phyloP scores from a whole-genome alignment of 2,113 vertebrate species.

The Colinus virginianus region DNA sequence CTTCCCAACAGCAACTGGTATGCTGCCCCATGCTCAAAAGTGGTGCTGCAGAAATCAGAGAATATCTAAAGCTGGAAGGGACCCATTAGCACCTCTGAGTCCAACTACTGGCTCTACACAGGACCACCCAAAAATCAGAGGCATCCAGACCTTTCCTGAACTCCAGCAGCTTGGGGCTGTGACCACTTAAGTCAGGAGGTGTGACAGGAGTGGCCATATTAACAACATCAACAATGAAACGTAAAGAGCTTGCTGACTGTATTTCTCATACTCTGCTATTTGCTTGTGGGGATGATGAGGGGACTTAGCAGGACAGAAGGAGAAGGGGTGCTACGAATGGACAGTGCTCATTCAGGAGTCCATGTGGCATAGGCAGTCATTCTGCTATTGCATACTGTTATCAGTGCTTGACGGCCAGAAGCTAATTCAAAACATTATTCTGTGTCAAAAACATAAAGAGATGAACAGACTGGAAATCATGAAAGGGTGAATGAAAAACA shows the following conservation, averaged over 20 bases:
- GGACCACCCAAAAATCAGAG: no score
- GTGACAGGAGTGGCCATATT: background rate
- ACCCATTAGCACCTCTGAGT: no score
- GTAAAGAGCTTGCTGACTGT: background rate
- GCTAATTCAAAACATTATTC: background rate
- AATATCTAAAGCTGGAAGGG: no score
- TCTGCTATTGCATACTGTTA: background rate
- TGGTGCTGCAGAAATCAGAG: background rate
- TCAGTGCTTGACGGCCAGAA: background rate
- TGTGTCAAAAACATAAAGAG: background rate
- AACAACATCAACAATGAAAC: background rate
- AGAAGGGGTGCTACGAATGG: background rate
- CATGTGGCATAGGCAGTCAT: fast-evolving
- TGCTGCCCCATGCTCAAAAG: fast-evolving
- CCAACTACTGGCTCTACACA: no score
- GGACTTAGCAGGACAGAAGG: background rate
- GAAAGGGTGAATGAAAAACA: background rate
- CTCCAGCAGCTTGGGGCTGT: no score
- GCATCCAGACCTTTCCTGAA: no score
- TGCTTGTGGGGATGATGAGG: background rate
- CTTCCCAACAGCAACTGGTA: background rate
- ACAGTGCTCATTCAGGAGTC: background rate
- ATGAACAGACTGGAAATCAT: background rate
- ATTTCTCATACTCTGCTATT: background rate
- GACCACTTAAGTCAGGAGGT: background rate